These are phyloP conservation scores for Barnardius zonarius DNA, from an alignment of 2,113 vertebrate species.

Conservation along the genomic window DNA sequence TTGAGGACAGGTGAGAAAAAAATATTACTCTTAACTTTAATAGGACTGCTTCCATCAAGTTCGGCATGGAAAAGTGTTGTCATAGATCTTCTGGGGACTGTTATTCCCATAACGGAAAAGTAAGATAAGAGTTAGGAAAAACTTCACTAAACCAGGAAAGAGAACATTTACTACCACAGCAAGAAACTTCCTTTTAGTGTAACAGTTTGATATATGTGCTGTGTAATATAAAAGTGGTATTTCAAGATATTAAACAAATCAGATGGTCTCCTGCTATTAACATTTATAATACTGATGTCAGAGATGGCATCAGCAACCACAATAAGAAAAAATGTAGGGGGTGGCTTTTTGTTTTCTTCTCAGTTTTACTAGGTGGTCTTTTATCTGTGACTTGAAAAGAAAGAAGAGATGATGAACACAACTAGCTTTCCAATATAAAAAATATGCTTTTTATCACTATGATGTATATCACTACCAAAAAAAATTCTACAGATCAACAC, in stretches of 20 bases:
- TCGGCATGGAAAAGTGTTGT: background rate
- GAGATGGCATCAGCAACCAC: background rate
- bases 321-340: background rate
- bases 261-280: background rate
- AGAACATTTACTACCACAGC: background rate
- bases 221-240: background rate
- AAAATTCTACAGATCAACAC: background rate
- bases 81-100: background rate
- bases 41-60: background rate
- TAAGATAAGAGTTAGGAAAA: background rate
- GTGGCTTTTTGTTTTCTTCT: background rate
- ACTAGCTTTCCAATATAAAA: background rate
- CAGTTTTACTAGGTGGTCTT: background rate
- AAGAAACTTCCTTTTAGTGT: background rate
- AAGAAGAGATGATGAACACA: background rate
- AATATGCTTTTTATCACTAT: background rate
- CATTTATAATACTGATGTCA: background rate
- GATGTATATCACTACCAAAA: background rate
- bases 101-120: background rate
- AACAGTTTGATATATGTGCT: background rate
- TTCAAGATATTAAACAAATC: background rate
- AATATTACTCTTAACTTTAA: background rate
- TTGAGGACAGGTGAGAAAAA: background rate
- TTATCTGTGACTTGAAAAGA: background rate
- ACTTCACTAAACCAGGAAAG: background rate